Evolutionary conservation across 1,140 invertebrate species (phyloP).

Genomic region (Caligus rogercresseyi): DNA sequence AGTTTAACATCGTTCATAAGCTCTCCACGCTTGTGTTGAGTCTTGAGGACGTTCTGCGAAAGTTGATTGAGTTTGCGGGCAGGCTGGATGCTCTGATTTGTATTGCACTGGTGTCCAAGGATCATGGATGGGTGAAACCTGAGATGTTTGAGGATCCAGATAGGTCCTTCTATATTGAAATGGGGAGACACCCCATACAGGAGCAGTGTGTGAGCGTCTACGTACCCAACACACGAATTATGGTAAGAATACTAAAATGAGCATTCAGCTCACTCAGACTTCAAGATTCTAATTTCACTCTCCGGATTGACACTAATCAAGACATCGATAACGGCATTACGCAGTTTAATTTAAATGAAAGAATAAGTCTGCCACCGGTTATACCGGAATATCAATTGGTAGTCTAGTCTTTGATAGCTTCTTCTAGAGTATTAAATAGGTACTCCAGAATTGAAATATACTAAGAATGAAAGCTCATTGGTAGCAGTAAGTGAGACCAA

Average conservation of each 20-base stretch:
- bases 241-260: not conserved
- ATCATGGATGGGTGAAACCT: constrained; percentile 51
- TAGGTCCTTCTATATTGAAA: constrained; percentile 41
- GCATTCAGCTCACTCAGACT: no score
- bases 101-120: constrained; percentile 46
- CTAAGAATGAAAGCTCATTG: no score
- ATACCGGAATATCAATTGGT: no score
- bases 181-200: constrained; percentile 58
- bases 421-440: no score
- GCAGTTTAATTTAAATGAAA: no score
- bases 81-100: constrained; percentile 43
- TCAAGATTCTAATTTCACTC: no score
- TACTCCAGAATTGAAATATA: no score
- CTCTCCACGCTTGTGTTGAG: constrained; percentile 11
- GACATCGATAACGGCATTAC: no score
- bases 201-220: constrained; percentile 45
- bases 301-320: no score
- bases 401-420: no score
- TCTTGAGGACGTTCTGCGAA: not conserved
- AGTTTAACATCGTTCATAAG: constrained; percentile 12
- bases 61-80: constrained; percentile 11
- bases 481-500: no score
- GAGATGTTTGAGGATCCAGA: constrained; percentile 36
- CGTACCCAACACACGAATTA: constrained; percentile 44
- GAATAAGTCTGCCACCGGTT: no score